Percentiles rank a stretch among this genome's conserved stretches.
phyloP scores from a whole-genome alignment of 2,113 vertebrate species.

The Oryzias woworae region DNA sequence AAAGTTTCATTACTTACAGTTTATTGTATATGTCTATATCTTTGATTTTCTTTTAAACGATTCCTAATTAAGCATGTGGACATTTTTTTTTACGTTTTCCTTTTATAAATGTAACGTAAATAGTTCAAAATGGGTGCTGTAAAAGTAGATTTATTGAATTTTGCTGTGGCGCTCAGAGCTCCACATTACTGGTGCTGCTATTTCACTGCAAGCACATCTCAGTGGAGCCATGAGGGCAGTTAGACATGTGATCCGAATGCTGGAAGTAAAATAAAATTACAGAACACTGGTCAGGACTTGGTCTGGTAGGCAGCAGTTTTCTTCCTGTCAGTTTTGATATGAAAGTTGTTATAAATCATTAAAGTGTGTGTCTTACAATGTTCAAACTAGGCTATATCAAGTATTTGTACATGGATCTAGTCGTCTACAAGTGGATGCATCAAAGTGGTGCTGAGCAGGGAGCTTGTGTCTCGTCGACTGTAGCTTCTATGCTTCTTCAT shows the following conservation, averaged over 20 bases:
- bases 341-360: constrained; percentile 35
- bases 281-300: constrained; percentile 40
- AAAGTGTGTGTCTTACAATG: constrained; percentile 25
- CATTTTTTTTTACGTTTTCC: constrained; percentile 12
- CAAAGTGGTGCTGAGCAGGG: too few relatives aligned
- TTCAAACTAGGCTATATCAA: constrained; percentile 31
- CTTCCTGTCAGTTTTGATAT: constrained; percentile 35
- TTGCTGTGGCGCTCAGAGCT: constrained; percentile 4
- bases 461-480: too few relatives aligned
- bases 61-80: constrained; percentile 3
- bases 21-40: constrained; percentile 7
- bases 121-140: neutral
- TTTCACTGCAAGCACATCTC: constrained; percentile 7
- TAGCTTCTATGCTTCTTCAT: too few relatives aligned
- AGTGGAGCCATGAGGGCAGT: constrained; percentile 10
- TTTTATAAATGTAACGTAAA: neutral
- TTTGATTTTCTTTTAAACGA: constrained; percentile 12
- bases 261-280: constrained; percentile 44
- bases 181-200: constrained; percentile 1
- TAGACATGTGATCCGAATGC: constrained; percentile 17
- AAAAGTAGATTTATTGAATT: constrained; percentile 10
- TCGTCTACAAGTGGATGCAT: too few relatives aligned
- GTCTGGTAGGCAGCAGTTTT: constrained; percentile 9
- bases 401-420: constrained; percentile 18
- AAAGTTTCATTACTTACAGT: constrained; percentile 18